phyloP scores from a whole-genome alignment of 2,797 vertebrate genomes.

The Tenualosa ilisha region DNA sequence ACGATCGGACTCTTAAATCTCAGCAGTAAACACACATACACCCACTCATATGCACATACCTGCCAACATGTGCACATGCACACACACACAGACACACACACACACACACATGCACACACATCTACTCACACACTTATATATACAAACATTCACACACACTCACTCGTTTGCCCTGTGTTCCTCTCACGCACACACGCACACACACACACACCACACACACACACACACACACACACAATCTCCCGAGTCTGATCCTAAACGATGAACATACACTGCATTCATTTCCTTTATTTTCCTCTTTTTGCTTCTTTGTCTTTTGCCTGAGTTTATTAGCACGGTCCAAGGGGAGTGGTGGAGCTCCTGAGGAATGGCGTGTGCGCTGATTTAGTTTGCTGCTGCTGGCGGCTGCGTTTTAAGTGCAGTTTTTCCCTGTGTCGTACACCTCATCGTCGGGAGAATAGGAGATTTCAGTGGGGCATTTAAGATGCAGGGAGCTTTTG shows the following conservation, averaged over 20 bases:
- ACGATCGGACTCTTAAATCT: background rate
- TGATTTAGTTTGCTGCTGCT: slow-evolving; percentile 55
- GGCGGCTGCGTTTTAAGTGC: slow-evolving; percentile 36
- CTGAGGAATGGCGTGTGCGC: slow-evolving; percentile 32
- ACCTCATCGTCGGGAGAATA: slow-evolving; percentile 47
- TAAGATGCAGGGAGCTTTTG: slow-evolving; percentile 52
- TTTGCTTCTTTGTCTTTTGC: slow-evolving; percentile 47
- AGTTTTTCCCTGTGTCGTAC: slow-evolving; percentile 41
- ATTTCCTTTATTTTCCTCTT: slow-evolving; percentile 31
- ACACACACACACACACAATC: background rate
- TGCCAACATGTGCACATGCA: background rate
- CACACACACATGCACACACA: background rate
- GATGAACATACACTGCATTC: slow-evolving; percentile 26
- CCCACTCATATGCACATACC: background rate
- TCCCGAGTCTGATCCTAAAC: slow-evolving; percentile 8
- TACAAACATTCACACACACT: background rate
- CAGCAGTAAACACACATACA: background rate
- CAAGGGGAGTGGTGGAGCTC: slow-evolving; percentile 49
- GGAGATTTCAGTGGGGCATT: slow-evolving; percentile 52
- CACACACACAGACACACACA: background rate
- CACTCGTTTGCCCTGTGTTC: background rate
- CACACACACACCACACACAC: background rate
- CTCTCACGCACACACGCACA: background rate
- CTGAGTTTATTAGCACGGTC: slow-evolving; percentile 58
- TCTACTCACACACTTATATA: background rate